Evolutionary conservation across 2,888 invertebrate species (phyloP).

Genomic region (Drosophila acutilabella): DNA sequence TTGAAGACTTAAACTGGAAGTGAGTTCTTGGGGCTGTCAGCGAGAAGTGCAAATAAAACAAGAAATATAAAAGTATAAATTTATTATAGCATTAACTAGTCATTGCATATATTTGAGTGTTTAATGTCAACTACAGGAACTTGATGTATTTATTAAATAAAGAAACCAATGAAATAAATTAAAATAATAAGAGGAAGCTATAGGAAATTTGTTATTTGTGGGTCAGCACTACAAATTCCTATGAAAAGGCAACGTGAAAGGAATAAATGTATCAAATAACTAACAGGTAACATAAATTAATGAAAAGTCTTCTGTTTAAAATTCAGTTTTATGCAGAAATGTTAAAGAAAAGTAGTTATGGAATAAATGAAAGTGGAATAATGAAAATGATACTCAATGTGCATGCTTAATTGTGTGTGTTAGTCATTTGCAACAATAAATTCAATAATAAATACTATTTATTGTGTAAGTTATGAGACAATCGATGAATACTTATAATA

Average conservation of each 20-base stretch:
- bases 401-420: background rate
- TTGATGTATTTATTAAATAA: slow-evolving; percentile 42
- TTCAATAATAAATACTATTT: slow-evolving; percentile 11
- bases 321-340: background rate
- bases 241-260: slow-evolving; percentile 5
- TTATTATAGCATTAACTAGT: slow-evolving; percentile 18
- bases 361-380: slow-evolving; percentile 26
- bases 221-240: slow-evolving; percentile 29
- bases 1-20: slow-evolving; percentile 42
- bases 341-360: slow-evolving; percentile 17
- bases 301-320: background rate
- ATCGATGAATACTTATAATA: slow-evolving; percentile 46
- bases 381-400: slow-evolving; percentile 3
- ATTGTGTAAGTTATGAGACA: slow-evolving; percentile 63
- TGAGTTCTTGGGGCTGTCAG: slow-evolving; percentile 59
- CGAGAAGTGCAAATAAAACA: slow-evolving; percentile 43
- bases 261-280: slow-evolving; percentile 1
- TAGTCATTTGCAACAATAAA: background rate
- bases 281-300: background rate
- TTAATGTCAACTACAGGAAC: slow-evolving; percentile 58
- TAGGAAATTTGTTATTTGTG: slow-evolving; percentile 15
- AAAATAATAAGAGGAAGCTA: background rate
- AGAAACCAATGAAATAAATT: slow-evolving; percentile 16
- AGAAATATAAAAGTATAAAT: slow-evolving; percentile 9
- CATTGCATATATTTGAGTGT: slow-evolving; percentile 48